These are phyloP conservation scores for Kuschelorhynchus macadamiae DNA, from an alignment of 2,888 invertebrate species.

Conservation along the genomic window DNA sequence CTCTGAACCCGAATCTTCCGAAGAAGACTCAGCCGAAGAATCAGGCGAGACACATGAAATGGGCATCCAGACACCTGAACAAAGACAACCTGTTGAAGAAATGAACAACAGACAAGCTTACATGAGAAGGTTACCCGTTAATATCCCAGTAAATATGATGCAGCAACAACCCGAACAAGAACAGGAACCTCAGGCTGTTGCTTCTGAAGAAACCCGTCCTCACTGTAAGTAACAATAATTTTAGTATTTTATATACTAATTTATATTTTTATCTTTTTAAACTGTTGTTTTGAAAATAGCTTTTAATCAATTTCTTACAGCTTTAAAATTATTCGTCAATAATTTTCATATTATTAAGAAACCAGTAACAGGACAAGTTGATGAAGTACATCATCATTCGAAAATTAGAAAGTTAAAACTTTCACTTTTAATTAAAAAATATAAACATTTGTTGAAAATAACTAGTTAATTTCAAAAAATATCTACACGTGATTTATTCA, in stretches of 20 bases:
- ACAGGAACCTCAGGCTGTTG: slow-evolving; percentile 67
- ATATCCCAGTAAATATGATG: slow-evolving; percentile 68
- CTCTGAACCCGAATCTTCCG: slow-evolving; percentile 58
- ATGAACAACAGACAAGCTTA: slow-evolving; percentile 67
- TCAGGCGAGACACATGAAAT: slow-evolving; percentile 37
- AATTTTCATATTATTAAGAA: too few relatives aligned
- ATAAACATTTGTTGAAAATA: too few relatives aligned
- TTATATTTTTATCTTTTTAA: too few relatives aligned
- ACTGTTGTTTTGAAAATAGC: too few relatives aligned
- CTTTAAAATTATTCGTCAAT: too few relatives aligned
- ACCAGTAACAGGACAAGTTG: too few relatives aligned
- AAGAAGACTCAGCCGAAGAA: slow-evolving; percentile 37
- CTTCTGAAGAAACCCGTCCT: slow-evolving; percentile 77
- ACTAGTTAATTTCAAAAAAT: too few relatives aligned
- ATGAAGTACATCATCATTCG: too few relatives aligned
- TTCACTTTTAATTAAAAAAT: too few relatives aligned
- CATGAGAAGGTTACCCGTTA: slow-evolving; percentile 65
- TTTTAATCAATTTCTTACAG: too few relatives aligned
- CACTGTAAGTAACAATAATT: slow-evolving; percentile 80
- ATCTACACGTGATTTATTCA: too few relatives aligned
- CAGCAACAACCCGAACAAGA: slow-evolving; percentile 64
- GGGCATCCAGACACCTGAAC: neutral
- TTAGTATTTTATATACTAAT: neutral
- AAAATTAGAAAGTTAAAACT: too few relatives aligned
- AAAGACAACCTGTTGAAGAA: slow-evolving; percentile 57